Evolutionary conservation across 2,888 invertebrate species (phyloP), one percentile per base, ranked within the genome.

Genomic region (Eugnorisma glareosa): DNA sequence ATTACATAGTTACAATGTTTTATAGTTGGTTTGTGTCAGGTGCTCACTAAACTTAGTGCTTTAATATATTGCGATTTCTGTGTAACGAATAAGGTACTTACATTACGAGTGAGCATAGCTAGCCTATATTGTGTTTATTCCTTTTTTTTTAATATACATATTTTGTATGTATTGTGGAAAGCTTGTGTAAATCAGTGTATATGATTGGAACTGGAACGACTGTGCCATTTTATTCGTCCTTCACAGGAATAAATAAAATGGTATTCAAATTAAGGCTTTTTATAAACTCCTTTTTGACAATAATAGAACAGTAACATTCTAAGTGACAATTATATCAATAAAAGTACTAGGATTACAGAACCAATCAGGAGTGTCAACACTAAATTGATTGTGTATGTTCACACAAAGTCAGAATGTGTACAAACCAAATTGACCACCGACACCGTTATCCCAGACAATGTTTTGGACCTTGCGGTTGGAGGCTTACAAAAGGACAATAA

Each of bases 371-470:
- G 92, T 88, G 87, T 93, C 83, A 88, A 93, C 90, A 90, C 91
- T 93, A 93, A 92, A 90, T 91, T 91, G 31, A 61, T 35, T 35
- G 61, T 61, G 82, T 79, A 85, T 79, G 80, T 88, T 86, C 88
- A 90, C 89, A 87, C 79, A 78, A 83, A 91, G 89, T 91, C 90
- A 90, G 88, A 92, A 93, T 89, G 91, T 92, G 91, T 96, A 96
- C 96, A 94, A 96, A 96, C 96, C 96, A 96, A 96, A 92, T 96
- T 96, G 91, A 96, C 96, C 93, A 96, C 96, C 91, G 96, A 96
- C 94, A 96, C 96, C 94, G 96, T 96, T 85, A 96, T 96, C 92
- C 93, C 96, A 88, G 96, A 96, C 90, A 96, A 95, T 82, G 96
- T 94, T 95, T 96, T 96, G 87, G 96, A 96, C 94, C 96, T 95